phyloP scores from a whole-genome alignment of 2,113 vertebrate genomes.

The Anolis sagrei region DNA sequence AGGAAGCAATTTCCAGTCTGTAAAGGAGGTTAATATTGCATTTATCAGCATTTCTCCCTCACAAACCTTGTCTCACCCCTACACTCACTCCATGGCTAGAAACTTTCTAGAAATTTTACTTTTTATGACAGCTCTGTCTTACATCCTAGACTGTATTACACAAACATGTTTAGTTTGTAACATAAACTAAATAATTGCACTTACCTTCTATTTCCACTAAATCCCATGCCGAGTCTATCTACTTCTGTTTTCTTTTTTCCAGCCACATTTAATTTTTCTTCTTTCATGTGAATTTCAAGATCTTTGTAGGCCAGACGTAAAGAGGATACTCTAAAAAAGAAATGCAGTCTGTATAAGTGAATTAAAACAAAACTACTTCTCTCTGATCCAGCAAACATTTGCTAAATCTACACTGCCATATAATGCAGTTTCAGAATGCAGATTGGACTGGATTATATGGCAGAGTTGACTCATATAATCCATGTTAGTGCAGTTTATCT shows the following conservation, averaged over 20 bases:
- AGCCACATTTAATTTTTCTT: conserved; percentile 79
- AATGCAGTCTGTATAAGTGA: neutral
- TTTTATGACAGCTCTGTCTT: too few species aligned
- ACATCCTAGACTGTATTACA: neutral
- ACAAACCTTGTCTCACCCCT: too few species aligned
- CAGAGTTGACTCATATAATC: too few species aligned
- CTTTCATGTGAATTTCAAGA: conserved; percentile 86
- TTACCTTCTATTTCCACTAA: conserved; percentile 80
- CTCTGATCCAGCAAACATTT: neutral
- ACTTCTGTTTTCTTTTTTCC: conserved; percentile 86
- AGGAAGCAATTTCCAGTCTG: too few species aligned
- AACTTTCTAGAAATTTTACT: too few species aligned
- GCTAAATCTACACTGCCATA: too few species aligned
- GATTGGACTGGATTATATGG: too few species aligned
- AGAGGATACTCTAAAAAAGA: conserved; percentile 79
- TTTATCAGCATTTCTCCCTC: too few species aligned
- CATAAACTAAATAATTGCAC: neutral
- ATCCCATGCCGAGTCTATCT: conserved; percentile 93
- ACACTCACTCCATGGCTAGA: too few species aligned
- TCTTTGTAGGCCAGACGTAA: conserved; percentile 88
- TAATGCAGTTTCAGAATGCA: too few species aligned
- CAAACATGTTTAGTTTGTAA: conserved; percentile 1
- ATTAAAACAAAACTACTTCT: rapidly evolving
- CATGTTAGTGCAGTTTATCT: too few species aligned
- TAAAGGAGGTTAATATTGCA: too few species aligned